Percentiles rank a stretch among this genome's conserved stretches.
These are phyloP conservation scores for Epinephelus moara DNA, from an alignment of 2,113 vertebrate species.

Conservation along the genomic window DNA sequence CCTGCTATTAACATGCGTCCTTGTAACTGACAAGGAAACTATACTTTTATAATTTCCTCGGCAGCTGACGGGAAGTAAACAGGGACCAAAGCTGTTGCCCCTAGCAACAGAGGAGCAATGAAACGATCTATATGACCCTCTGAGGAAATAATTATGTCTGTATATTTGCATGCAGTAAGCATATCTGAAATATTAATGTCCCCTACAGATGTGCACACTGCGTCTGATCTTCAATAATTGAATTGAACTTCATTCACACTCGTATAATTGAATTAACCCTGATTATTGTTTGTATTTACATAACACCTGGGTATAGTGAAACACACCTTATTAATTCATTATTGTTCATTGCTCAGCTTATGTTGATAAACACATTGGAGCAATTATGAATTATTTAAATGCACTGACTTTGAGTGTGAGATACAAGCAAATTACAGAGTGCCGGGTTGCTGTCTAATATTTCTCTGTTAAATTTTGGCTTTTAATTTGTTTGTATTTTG, in stretches of 20 bases:
- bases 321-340: neutral
- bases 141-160: neutral
- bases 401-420: neutral
- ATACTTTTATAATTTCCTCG: too few relatives aligned
- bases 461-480: neutral
- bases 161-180: neutral
- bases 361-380: neutral
- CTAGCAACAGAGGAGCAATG: too few relatives aligned
- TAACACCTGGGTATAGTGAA: neutral
- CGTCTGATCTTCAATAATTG: neutral
- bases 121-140: neutral
- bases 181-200: neutral
- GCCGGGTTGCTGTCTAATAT: neutral
- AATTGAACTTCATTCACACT: neutral
- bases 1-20: too few relatives aligned
- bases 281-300: neutral
- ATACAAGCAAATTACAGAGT: neutral
- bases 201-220: neutral
- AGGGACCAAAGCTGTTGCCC: too few relatives aligned
- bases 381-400: slow-evolving; percentile 7
- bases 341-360: neutral
- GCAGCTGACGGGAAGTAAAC: too few relatives aligned
- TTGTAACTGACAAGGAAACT: too few relatives aligned
- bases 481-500: slow-evolving; percentile 4
- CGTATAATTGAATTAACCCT: neutral